These are phyloP conservation scores for Glyphotaelius pellucidus DNA, from an alignment of 2,888 invertebrate species.

Conservation along the genomic window DNA sequence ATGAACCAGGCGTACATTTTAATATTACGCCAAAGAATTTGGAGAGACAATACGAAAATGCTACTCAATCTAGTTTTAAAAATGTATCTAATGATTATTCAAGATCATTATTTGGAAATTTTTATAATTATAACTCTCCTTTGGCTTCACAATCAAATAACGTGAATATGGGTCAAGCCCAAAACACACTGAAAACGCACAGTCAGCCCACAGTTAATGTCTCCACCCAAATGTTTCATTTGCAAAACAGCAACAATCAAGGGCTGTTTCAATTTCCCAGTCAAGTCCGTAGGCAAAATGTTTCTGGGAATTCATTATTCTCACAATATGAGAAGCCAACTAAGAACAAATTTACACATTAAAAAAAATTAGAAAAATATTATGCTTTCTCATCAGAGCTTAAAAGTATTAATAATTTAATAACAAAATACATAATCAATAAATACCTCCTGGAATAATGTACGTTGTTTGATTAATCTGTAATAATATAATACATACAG, in stretches of 20 bases:
- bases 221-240: neutral
- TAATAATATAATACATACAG: neutral
- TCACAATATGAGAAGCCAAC: constrained; percentile 18
- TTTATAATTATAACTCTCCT: neutral
- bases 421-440: too few species aligned
- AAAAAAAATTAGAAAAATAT: neutral
- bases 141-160: neutral
- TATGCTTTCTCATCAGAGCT: neutral
- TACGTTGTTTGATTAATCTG: neutral
- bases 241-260: neutral
- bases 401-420: neutral
- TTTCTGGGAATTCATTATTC: neutral
- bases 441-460: neutral
- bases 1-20: neutral
- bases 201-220: neutral
- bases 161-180: neutral
- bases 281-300: neutral
- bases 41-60: neutral
- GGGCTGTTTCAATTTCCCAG: neutral
- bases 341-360: neutral
- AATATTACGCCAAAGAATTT: neutral
- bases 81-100: neutral
- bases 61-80: neutral
- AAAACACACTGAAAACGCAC: neutral
- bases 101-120: neutral